Evolutionary conservation across 1,140 invertebrate species (phyloP), one percentile per base, ranked within the genome.

Genomic region (Dolichoris vasculosae): DNA sequence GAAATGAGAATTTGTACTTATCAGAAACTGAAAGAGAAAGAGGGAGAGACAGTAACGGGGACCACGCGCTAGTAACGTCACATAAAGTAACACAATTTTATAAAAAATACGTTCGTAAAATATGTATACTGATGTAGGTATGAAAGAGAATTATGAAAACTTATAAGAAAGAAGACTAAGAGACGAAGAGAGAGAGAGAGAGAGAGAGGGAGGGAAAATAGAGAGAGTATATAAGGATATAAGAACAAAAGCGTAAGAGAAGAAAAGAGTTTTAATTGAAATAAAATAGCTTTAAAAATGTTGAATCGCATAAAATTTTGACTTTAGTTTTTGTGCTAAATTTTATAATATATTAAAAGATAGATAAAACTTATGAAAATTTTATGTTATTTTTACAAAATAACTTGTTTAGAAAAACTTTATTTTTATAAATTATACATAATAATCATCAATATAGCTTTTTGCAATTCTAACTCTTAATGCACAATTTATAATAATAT

Each of bases 81-180:
- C 43, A 81, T 48, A 69, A 67, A 81, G n/a, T n/a, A 46, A 32
- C 23, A 9, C 17, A 67, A 81, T 81, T 81, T 81, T 43, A 48
- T 17, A 20, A 81, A 26, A 43, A 80, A 80, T 77, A 1, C 40
- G n/a, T 46, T 0, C 2, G n/a, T 40, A 30, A 64, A 67, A 2
- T 35, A 51, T 76, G 48, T 51, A 38, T 48, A 30, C 26, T 77
- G 51, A 51, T 30, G 17, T 32, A 43, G 20, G n/a, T 32, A 35
- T 35, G 46, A 77, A 77, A 48, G n/a, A 77, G 73, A 76, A 17
- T n/a, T 48, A 46, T 77, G 15, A 77, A 51, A 77, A 4, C 13
- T 51, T 3, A 77, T 13, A 3, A 77, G 46, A 32, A 15, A 67
- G 32, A 67, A 35, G 30, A 13, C 4, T 35, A 0, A 67, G 30